Conservation (phyloP, 2,888 invertebrate genomes). For the Andrena bicolor region DNA sequence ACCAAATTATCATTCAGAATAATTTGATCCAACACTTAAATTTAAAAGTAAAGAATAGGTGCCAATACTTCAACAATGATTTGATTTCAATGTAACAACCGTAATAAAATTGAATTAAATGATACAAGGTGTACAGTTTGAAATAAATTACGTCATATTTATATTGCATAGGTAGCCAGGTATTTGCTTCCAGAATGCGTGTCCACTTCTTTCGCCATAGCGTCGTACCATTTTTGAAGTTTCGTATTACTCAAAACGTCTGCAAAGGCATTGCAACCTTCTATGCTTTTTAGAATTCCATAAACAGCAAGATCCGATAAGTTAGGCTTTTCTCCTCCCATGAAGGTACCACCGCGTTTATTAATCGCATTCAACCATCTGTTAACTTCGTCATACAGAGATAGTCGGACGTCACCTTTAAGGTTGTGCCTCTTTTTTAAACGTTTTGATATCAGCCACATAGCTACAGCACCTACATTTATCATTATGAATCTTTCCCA, state of each 20-base stretch:
- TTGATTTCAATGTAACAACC: neutral
- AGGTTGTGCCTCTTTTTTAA: slow-evolving; percentile 94
- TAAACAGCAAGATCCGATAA: slow-evolving; percentile 97
- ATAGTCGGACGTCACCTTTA: slow-evolving; percentile 94
- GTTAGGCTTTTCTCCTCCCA: slow-evolving; percentile 95
- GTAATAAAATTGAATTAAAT: neutral
- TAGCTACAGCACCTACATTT: slow-evolving; percentile 96
- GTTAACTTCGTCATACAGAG: slow-evolving; percentile 95
- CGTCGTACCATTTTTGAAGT: slow-evolving; percentile 92
- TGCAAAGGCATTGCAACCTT: slow-evolving; percentile 95
- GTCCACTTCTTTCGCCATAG: slow-evolving; percentile 89
- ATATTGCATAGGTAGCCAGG: slow-evolving; percentile 31
- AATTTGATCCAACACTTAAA: neutral
- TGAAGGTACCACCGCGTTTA: slow-evolving; percentile 90
- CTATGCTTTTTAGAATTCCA: slow-evolving; percentile 96
- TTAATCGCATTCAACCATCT: slow-evolving; percentile 91
- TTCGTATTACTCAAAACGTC: slow-evolving; percentile 92
- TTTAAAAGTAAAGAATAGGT: neutral
- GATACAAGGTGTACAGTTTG: slow-evolving; percentile 9
- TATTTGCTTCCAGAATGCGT: slow-evolving; percentile 86
- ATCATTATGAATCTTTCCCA: slow-evolving; percentile 96
- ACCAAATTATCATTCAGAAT: neutral
- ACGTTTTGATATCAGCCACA: slow-evolving; percentile 96
- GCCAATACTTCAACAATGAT: neutral
- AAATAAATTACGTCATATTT: slow-evolving; percentile 35